A percentile compares a stretch with the other conserved stretches of the same genome.
Conservation (phyloP, 2,797 vertebrate genomes). For the Tenualosa thibaudeaui region DNA sequence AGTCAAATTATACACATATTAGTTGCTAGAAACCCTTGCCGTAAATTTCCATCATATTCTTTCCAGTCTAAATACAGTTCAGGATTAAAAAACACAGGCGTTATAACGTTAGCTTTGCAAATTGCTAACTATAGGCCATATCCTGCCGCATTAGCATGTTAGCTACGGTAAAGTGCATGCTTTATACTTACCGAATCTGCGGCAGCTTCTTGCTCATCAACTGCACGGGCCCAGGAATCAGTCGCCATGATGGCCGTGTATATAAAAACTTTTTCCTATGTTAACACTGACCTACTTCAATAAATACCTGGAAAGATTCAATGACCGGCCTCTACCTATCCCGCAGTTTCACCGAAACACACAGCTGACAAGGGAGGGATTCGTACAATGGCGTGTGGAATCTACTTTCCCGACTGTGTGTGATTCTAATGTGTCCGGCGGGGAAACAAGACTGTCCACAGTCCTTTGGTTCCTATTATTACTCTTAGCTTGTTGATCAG, state of each 20-base stretch:
- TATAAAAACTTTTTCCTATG: slow-evolving; percentile 11
- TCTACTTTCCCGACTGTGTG: slow-evolving; percentile 45
- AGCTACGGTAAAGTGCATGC: slow-evolving; percentile 17
- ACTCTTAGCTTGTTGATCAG: too few species aligned
- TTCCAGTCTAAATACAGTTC: neutral
- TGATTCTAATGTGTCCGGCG: slow-evolving; percentile 50
- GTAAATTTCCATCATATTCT: neutral
- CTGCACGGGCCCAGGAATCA: slow-evolving; percentile 93
- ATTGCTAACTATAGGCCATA: neutral
- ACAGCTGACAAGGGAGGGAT: slow-evolving; percentile 25
- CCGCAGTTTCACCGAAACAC: neutral
- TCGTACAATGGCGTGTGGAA: slow-evolving; percentile 71
- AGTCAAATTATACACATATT: neutral
- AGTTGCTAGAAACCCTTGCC: neutral
- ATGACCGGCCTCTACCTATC: neutral
- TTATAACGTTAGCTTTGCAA: neutral
- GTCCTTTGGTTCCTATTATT: slow-evolving; percentile 36
- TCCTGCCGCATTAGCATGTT: slow-evolving; percentile 42
- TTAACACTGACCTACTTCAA: neutral
- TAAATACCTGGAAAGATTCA: neutral
- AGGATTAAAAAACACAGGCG: neutral
- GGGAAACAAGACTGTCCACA: neutral
- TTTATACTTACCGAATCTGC: slow-evolving; percentile 83
- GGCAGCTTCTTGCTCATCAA: slow-evolving; percentile 92
- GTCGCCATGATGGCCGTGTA: slow-evolving; percentile 79